A percentile compares a stretch with the other conserved stretches of the same genome.
Conservation (phyloP, 2,797 vertebrate genomes). For the Poecilia velifera region DNA sequence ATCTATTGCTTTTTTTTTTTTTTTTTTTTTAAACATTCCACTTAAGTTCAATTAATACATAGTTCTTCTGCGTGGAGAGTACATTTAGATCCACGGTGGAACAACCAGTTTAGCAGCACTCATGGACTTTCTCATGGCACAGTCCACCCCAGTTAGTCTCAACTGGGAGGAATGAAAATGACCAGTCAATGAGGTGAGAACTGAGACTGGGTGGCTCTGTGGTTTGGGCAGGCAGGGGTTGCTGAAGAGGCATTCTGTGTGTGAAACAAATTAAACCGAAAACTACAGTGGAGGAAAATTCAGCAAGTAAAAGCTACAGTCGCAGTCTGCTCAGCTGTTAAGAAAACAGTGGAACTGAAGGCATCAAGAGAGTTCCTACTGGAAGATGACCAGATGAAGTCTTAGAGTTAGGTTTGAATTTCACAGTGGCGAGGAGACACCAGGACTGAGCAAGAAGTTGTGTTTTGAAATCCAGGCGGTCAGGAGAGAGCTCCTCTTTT, state of each 20-base stretch:
- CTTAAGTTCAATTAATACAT: conserved; percentile 32
- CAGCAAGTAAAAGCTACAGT: conserved; percentile 43
- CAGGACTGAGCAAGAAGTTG: conserved; percentile 41
- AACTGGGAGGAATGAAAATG: conserved; percentile 37
- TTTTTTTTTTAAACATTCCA: conserved; percentile 28
- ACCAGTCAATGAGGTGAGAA: conserved; percentile 42
- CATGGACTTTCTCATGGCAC: conserved; percentile 41
- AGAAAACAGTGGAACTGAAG: conserved; percentile 68
- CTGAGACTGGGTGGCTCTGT: conserved; percentile 32
- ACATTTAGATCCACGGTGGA: conserved; percentile 33
- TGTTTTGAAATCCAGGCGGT: conserved; percentile 46
- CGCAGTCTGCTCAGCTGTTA: conserved; percentile 46
- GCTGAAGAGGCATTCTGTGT: conserved; percentile 61
- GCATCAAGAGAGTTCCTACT: conserved; percentile 69
- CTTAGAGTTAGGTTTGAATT: conserved; percentile 39
- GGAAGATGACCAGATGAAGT: conserved; percentile 74
- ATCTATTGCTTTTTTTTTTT: conserved; percentile 31
- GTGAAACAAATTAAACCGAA: conserved; percentile 31
- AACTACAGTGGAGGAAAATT: conserved; percentile 28
- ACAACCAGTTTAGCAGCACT: conserved; percentile 70
- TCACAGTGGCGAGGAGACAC: conserved; percentile 25
- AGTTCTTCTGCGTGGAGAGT: conserved; percentile 33
- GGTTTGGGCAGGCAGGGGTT: conserved; percentile 52
- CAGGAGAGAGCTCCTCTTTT: conserved; percentile 72
- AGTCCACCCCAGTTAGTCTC: conserved; percentile 38